Percentiles rank a stretch among this genome's conserved stretches.
These are phyloP conservation scores for Crotalus viridis DNA, from an alignment of 2,113 vertebrate species.

Conservation along the genomic window DNA sequence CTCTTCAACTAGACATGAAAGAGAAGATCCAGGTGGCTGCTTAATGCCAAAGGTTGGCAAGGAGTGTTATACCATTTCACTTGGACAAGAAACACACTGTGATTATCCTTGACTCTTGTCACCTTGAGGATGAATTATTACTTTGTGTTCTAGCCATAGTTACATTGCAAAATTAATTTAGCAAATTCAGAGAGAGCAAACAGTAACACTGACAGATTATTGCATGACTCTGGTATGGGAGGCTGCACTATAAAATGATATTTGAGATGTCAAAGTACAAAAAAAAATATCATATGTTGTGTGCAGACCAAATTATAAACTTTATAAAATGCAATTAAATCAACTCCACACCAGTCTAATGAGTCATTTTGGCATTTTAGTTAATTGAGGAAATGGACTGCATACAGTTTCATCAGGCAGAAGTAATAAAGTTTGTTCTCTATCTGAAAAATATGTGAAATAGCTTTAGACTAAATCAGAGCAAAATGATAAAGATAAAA, in stretches of 20 bases:
- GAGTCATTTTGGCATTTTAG: not conserved
- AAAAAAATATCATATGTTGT: not conserved
- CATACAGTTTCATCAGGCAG: not conserved
- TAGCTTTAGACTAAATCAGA: not conserved
- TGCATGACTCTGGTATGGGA: not conserved
- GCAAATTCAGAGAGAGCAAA: not conserved
- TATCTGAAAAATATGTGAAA: not conserved
- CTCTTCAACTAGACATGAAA: not conserved
- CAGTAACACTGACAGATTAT: not conserved
- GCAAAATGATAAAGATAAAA: not conserved
- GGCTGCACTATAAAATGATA: not conserved
- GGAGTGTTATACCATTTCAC: not conserved
- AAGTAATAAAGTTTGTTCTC: not conserved
- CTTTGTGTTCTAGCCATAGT: not conserved
- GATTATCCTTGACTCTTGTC: conserved; percentile 7
- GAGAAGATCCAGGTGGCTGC: not conserved
- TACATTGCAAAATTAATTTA: conserved; percentile 1
- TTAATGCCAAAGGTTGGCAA: conserved; percentile 2
- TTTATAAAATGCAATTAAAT: not conserved
- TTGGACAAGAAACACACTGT: not conserved
- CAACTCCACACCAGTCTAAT: not conserved
- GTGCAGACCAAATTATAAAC: not conserved
- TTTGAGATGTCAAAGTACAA: not conserved
- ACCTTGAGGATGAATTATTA: not conserved
- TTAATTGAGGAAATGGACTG: not conserved